phyloP scores from a whole-genome alignment of 2,888 invertebrate species.

The Chymomyza fuscimana region DNA sequence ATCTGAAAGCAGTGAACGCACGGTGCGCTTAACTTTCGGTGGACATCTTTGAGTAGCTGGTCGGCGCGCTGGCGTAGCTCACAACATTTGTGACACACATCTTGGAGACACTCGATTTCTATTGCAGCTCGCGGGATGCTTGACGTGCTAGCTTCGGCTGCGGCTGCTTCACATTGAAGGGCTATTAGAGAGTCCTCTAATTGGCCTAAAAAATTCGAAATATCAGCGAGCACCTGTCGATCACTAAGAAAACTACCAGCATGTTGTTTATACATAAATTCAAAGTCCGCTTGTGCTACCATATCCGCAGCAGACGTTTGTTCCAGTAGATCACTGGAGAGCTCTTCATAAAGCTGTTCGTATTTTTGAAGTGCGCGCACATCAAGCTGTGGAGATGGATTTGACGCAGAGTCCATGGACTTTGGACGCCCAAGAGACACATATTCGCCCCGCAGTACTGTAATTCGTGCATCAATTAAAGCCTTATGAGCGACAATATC shows the following conservation, averaged over 20 bases:
- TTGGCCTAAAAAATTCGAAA: slow-evolving; percentile 68
- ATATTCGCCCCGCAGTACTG: slow-evolving; percentile 82
- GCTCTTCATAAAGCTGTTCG: slow-evolving; percentile 75
- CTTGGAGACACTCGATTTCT: slow-evolving; percentile 80
- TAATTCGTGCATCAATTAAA: slow-evolving; percentile 87
- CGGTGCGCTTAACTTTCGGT: slow-evolving; percentile 71
- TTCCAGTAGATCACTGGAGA: slow-evolving; percentile 72
- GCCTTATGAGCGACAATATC: slow-evolving; percentile 88
- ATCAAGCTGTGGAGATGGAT: slow-evolving; percentile 43
- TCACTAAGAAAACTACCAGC: slow-evolving; percentile 72
- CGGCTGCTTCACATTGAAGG: slow-evolving; percentile 60
- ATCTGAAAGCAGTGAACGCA: slow-evolving; percentile 81
- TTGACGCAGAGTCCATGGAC: slow-evolving; percentile 7
- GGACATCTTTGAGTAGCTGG: slow-evolving; percentile 77
- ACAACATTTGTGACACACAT: slow-evolving; percentile 82
- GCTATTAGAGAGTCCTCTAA: slow-evolving; percentile 71
- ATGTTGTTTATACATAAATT: slow-evolving; percentile 75
- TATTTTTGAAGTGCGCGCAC: slow-evolving; percentile 72
- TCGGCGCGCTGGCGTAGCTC: slow-evolving; percentile 82
- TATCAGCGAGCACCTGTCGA: slow-evolving; percentile 69
- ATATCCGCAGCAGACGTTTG: slow-evolving; percentile 72
- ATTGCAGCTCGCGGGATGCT: slow-evolving; percentile 59
- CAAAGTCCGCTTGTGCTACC: slow-evolving; percentile 75
- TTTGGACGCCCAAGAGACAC: neutral
- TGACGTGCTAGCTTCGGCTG: slow-evolving; percentile 32